Conservation (phyloP, 92 coral and sea anemone species). For the Heliopora coerulea region DNA sequence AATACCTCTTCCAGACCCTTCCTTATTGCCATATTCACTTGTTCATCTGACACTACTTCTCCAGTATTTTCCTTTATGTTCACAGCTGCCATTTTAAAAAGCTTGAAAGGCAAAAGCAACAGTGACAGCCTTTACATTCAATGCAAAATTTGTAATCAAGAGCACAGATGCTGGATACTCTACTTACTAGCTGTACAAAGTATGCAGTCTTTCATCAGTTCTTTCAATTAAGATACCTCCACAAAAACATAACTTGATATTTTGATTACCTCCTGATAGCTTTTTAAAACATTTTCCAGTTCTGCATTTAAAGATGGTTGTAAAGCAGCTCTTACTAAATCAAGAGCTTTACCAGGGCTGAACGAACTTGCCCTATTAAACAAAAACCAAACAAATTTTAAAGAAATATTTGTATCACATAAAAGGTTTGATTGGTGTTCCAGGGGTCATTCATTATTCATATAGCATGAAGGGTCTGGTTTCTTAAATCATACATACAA, state of each 20-base stretch:
- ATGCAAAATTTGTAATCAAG: background rate
- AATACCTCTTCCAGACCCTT: constrained; percentile 96
- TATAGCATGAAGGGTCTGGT: too few species aligned
- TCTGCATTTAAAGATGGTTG: constrained; percentile 95
- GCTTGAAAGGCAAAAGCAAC: constrained; percentile 43
- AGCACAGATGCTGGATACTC: too few species aligned
- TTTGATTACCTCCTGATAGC: constrained; percentile 84
- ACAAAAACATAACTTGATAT: too few species aligned
- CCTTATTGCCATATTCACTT: constrained; percentile 75
- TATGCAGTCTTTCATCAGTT: background rate
- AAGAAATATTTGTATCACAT: too few species aligned
- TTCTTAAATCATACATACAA: too few species aligned
- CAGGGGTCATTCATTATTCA: background rate
- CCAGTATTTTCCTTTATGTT: constrained; percentile 96
- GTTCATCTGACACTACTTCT: constrained; percentile 89
- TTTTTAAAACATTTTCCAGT: constrained; percentile 83
- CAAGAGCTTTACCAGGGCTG: constrained; percentile 89
- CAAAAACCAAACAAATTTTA: background rate
- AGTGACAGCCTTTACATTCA: background rate
- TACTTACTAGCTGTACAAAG: too few species aligned
- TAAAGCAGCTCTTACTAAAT: constrained; percentile 89
- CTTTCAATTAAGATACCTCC: background rate
- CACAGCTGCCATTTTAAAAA: constrained; percentile 90
- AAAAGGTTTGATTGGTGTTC: too few species aligned
- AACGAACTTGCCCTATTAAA: constrained; percentile 78